phyloP scores from a whole-genome alignment of 2,797 vertebrate genomes.

The Rhinoraja longicauda region DNA sequence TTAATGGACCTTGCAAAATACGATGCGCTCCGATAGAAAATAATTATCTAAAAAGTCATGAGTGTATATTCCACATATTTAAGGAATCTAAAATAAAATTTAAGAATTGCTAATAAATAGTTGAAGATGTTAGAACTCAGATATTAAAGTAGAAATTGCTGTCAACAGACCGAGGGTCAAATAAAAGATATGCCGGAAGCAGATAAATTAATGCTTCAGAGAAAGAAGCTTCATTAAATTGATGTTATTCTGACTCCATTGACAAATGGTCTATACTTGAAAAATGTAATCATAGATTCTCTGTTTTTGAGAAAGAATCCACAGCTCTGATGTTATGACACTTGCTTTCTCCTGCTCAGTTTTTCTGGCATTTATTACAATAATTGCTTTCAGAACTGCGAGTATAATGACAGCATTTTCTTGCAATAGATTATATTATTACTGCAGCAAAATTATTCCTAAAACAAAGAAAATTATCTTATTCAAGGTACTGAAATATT shows the following conservation, averaged over 20 bases:
- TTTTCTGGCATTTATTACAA: not conserved
- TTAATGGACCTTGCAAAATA: constrained; percentile 17
- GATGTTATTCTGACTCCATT: not conserved
- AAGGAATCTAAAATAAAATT: not conserved
- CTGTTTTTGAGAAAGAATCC: not conserved
- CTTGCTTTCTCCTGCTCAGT: not conserved
- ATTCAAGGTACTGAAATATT: not conserved
- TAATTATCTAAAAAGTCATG: not conserved
- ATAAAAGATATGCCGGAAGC: no score
- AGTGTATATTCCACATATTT: not conserved
- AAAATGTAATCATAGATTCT: not conserved
- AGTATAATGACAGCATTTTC: not conserved
- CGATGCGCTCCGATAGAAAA: not conserved
- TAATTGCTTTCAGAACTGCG: not conserved
- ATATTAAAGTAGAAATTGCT: not conserved
- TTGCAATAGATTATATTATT: not conserved
- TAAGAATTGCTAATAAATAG: not conserved
- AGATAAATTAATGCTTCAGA: not conserved
- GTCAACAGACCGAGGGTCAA: not conserved
- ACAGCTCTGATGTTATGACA: not conserved
- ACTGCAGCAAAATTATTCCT: not conserved
- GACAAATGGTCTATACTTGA: not conserved
- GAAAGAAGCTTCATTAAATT: not conserved
- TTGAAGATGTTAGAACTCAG: not conserved
- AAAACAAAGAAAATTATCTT: not conserved